Evolutionary conservation across 2,113 vertebrate species (phyloP), one percentile per base, ranked within the genome.

Genomic region (Mormyrus iriodes): DNA sequence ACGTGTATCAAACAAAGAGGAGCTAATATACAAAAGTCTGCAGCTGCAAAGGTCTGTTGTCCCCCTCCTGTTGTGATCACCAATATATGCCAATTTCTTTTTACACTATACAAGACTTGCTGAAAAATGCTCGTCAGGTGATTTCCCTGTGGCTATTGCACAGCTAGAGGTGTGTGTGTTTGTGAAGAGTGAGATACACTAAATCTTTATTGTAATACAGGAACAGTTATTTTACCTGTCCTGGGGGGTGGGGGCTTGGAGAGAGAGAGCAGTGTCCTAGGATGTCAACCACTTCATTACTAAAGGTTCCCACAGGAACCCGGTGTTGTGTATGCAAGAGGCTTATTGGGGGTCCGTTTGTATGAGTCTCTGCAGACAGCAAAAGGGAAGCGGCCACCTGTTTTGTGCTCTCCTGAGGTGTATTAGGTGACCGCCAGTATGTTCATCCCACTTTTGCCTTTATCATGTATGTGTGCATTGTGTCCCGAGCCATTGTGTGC

Each of bases 1-100:
- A 69, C n/a, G 0, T 93, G 93, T 95, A 94, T 95, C 92, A 95
- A 94, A 92, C 89, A 84, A n/a, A 53, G 8, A 51, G 87, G 88
- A 95, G 92, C 93, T 93, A 91, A 94, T 94, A 90, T 93, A 95
- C 94, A 95, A 93, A 69, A 90, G 61, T 88, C 90, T 85, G 89
- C 90, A 94, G 90, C 91, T 91, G 88, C 87, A 90, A 89, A 88
- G 84, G 90, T 86, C 90, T 88, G 76, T 76, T 27, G 19, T 17
- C 31, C 53, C 31, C 53, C 17, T 53, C 85, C 85, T 35, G n/a
- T 19, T 52, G 49, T 52, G 51, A 27, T 48, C 44, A 27, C 85
- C 51, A 35, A 5, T 31, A 42, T 19, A 42, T 65, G 35, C 86
- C 73, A 79, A 0, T 19, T 87, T 65, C 58, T 44, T 24, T 87